These are phyloP conservation scores for Drosophila incognita DNA, from an alignment of 2,888 invertebrate species.

Conservation along the genomic window DNA sequence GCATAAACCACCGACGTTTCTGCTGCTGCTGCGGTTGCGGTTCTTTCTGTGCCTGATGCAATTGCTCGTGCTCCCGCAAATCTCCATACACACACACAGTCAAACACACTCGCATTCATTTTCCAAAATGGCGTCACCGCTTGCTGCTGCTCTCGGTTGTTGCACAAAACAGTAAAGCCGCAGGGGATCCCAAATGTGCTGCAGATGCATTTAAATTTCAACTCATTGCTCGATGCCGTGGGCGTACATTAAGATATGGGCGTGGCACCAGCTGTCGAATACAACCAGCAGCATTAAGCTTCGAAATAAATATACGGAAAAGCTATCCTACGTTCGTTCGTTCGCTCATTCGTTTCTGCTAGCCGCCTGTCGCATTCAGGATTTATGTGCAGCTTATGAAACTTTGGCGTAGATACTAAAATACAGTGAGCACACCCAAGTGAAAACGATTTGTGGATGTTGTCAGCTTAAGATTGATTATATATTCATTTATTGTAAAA, in stretches of 20 bases:
- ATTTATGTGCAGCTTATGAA: constrained; percentile 60
- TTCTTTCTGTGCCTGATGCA: constrained; percentile 75
- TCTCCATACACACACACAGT: constrained; percentile 13
- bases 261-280: constrained; percentile 49
- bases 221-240: constrained; percentile 34
- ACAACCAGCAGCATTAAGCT: constrained; percentile 44
- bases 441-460: not conserved
- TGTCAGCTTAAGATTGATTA: not conserved
- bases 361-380: constrained; percentile 41
- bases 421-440: constrained; percentile 7
- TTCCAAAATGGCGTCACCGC: constrained; percentile 72
- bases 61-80: constrained; percentile 64
- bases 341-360: constrained; percentile 7
- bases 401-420: constrained; percentile 52
- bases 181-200: constrained; percentile 65
- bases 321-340: not conserved
- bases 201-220: constrained; percentile 54
- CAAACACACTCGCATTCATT: constrained; percentile 42
- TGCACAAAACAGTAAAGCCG: constrained; percentile 66
- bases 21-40: constrained; percentile 68
- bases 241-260: constrained; percentile 38
- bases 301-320: constrained; percentile 32
- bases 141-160: constrained; percentile 15
- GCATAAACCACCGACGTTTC: constrained; percentile 63
- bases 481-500: not conserved